Evolutionary conservation across 2,797 vertebrate species (phyloP).

Genomic region (Pelochelys cantorii): DNA sequence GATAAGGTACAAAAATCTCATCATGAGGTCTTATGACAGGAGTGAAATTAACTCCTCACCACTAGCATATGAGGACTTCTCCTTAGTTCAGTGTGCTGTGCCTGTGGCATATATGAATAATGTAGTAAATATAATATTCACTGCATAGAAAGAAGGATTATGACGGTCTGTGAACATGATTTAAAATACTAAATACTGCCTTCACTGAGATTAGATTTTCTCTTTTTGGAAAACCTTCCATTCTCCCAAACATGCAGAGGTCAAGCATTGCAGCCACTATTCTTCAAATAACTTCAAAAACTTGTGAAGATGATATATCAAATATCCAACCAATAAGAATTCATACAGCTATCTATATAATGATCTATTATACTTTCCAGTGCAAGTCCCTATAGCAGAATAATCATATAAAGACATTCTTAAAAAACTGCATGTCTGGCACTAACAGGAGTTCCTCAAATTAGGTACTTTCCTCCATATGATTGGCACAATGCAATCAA

Average conservation of each 20-base stretch:
- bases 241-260: background rate
- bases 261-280: background rate
- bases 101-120: background rate
- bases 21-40: background rate
- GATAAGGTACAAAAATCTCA: slow-evolving; percentile 13
- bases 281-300: background rate
- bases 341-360: background rate
- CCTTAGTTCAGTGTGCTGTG: background rate
- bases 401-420: background rate
- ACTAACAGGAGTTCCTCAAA: background rate
- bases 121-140: background rate
- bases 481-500: background rate
- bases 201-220: background rate
- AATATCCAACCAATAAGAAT: background rate
- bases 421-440: background rate
- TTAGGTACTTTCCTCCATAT: background rate
- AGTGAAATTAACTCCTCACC: background rate
- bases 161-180: background rate
- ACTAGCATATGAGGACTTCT: background rate
- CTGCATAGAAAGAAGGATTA: background rate
- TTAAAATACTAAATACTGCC: background rate
- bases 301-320: background rate
- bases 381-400: background rate
- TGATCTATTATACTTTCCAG: background rate
- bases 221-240: background rate